These are phyloP conservation scores for Allobates femoralis DNA, from an alignment of 2,797 vertebrate species.

Conservation along the genomic window DNA sequence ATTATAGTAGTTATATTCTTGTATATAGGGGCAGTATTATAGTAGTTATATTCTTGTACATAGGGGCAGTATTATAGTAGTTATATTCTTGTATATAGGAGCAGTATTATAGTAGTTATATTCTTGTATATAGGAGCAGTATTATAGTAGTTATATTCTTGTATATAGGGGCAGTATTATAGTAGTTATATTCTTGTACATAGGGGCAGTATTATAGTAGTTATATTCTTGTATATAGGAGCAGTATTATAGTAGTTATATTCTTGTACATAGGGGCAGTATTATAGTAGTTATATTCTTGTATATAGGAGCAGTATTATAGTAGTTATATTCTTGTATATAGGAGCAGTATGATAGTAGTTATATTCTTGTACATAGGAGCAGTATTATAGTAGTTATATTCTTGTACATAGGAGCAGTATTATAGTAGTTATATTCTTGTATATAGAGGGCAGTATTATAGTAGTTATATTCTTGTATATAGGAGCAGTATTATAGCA, in stretches of 20 bases:
- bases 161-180: background rate
- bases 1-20: too few species aligned
- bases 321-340: too few species aligned
- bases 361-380: background rate
- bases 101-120: background rate
- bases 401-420: too few species aligned
- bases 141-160: constrained; percentile 3
- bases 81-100: background rate
- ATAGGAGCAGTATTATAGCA: too few species aligned
- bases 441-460: too few species aligned
- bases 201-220: background rate
- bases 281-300: too few species aligned
- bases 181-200: constrained; percentile 3
- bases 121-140: background rate
- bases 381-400: too few species aligned
- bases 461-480: too few species aligned
- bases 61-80: background rate
- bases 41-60: too few species aligned
- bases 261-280: too few species aligned
- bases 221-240: background rate
- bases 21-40: background rate
- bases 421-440: too few species aligned
- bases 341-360: constrained; percentile 10
- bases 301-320: too few species aligned
- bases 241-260: constrained; percentile 16